Base-by-base conservation (phyloP, 2,113 vertebrate genomes). In the Callospermophilus lateralis region DNA sequence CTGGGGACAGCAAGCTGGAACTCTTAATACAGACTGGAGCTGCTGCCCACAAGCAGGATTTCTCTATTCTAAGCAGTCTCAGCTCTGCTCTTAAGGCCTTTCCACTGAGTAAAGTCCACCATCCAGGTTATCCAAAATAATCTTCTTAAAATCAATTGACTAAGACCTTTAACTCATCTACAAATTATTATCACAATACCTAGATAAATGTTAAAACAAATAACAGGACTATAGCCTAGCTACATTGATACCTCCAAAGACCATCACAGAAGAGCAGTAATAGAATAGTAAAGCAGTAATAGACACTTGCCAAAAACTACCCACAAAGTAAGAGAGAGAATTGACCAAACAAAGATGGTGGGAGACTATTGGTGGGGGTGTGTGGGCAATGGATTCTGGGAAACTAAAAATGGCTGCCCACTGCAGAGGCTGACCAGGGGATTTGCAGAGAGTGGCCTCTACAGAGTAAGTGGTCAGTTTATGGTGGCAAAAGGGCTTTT, bases 391-490 rank as follows among this genome's bases (percentile, higher is more conserved):
- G 42, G 51, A 74, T 65, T 53, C 39, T 28, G 19, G 51, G 22
- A 20, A 87, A 8, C 12, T 22, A 15, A 53, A 42, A 74, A 39
- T 8, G 86, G 77, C 73, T 8, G 2, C 3, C 6, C n/a, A 16
- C 30, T 70, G 4, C 5, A 73, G 65, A 73, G 26, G 17, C 20
- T 48, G 19, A 4, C 67, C 42, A n/a, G 11, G 4, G 97, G 37
- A 53, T 0, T 45, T 8, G 4, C 3, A 51, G 22, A 48, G 15
- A 32, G 13, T 74, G 9, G 8, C 37, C 16, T 3, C 2, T 67
- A 22, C 6, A 79, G 63, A 68, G 4, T 6, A 15, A 77, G 72
- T 3, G 6, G 32, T 13, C 32, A 39, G 10, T 30, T 20, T 17
- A 61, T 1, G 28, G 42, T 1, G 58, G 37, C 53, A 53, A 16